These are phyloP conservation scores for Naja naja DNA, from an alignment of 2,113 vertebrate species.

Conservation along the genomic window DNA sequence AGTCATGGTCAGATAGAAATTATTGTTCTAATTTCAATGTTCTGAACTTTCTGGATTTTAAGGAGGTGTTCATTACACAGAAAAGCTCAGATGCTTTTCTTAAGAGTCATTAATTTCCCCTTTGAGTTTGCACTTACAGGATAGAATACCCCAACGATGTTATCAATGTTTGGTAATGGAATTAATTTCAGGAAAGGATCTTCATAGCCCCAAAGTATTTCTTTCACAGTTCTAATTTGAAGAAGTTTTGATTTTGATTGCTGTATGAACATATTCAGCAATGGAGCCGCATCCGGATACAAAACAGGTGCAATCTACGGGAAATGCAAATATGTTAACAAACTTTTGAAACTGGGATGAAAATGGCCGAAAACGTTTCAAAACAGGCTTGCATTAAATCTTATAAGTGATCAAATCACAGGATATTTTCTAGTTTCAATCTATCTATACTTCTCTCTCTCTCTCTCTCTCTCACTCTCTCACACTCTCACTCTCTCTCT, in stretches of 20 bases:
- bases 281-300: slow-evolving; percentile 15
- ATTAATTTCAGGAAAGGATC: slow-evolving; percentile 76
- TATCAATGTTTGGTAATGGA: slow-evolving; percentile 34
- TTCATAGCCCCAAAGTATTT: slow-evolving; percentile 88
- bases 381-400: background rate
- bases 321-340: slow-evolving; percentile 12
- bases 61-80: background rate
- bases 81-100: background rate
- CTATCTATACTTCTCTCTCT: no score
- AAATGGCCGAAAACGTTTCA: background rate
- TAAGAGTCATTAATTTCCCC: background rate
- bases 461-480: no score
- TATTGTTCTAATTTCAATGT: no score
- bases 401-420: background rate
- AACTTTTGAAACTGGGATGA: background rate
- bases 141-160: slow-evolving; percentile 75
- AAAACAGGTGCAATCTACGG: slow-evolving; percentile 76
- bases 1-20: background rate
- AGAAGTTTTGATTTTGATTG: slow-evolving; percentile 74
- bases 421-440: background rate
- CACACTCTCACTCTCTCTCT: no score
- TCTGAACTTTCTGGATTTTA: background rate
- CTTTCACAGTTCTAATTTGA: slow-evolving; percentile 80
- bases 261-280: slow-evolving; percentile 69
- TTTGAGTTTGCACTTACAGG: slow-evolving; percentile 71